Conservation (phyloP, 2,888 invertebrate genomes). For the Cosmia trapezina region DNA sequence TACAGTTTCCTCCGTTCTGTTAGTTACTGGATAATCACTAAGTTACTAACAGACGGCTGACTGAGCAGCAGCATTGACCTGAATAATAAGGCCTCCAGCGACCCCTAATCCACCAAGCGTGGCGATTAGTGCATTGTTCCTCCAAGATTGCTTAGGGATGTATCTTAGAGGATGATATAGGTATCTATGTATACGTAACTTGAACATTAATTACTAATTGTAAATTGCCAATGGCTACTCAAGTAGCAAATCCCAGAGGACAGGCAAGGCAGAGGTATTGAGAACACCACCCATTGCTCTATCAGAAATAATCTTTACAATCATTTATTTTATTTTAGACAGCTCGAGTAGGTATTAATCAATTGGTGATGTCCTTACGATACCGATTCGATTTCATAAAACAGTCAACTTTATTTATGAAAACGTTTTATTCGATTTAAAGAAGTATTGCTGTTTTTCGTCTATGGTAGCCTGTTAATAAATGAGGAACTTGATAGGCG, state of each 20-base stretch:
- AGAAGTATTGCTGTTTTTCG: no score
- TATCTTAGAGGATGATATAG: background rate
- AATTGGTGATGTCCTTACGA: no score
- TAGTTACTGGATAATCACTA: background rate
- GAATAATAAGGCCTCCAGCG: slow-evolving; percentile 4
- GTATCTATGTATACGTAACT: background rate
- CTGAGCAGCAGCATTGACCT: slow-evolving; percentile 21
- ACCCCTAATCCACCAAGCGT: background rate
- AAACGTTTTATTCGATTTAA: no score
- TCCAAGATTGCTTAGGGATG: slow-evolving; percentile 14
- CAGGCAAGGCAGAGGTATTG: background rate
- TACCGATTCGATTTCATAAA: no score
- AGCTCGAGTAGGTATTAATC: no score
- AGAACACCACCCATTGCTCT: background rate
- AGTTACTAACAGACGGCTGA: background rate
- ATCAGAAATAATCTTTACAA: no score
- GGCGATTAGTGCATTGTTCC: slow-evolving; percentile 21
- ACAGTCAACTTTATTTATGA: no score
- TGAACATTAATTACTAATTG: background rate
- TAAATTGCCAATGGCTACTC: background rate
- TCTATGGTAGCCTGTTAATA: no score
- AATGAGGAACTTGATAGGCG: no score
- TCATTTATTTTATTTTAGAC: no score
- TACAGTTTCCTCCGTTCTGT: background rate
- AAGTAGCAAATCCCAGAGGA: background rate